A percentile compares a stretch with the other conserved stretches of the same genome.
phyloP scores from a whole-genome alignment of 2,113 vertebrate species.

The Dromaius novaehollandiae region DNA sequence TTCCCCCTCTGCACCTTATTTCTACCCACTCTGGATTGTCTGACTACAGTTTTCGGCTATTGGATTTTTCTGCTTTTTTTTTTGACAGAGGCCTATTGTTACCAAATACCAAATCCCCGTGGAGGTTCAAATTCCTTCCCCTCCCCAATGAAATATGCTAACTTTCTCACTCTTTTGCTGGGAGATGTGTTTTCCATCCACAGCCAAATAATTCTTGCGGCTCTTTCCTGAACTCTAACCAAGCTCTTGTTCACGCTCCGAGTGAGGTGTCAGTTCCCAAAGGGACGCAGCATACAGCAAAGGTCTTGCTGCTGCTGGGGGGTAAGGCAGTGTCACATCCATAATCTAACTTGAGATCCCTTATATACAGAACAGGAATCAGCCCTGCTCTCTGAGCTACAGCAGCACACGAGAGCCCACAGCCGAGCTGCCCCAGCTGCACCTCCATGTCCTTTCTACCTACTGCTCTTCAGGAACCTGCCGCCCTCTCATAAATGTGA shows the following conservation, averaged over 20 bases:
- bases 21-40: neutral
- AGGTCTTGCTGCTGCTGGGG: neutral
- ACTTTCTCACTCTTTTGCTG: neutral
- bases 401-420: neutral
- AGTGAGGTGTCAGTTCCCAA: neutral
- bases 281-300: neutral
- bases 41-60: neutral
- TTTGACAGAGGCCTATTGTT: neutral
- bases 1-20: neutral
- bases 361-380: too few relatives aligned
- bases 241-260: fast-evolving
- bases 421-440: neutral
- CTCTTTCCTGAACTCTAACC: neutral
- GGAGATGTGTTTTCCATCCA: neutral
- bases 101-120: neutral
- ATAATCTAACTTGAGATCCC: neutral
- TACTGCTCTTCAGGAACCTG: neutral
- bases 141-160: constrained; percentile 33
- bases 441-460: neutral
- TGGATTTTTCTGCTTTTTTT: neutral
- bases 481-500: neutral
- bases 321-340: neutral
- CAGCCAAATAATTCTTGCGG: neutral
- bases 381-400: neutral
- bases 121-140: constrained; percentile 20